Conservation (phyloP, 2,888 invertebrate species). For the Hartigia nigra region DNA sequence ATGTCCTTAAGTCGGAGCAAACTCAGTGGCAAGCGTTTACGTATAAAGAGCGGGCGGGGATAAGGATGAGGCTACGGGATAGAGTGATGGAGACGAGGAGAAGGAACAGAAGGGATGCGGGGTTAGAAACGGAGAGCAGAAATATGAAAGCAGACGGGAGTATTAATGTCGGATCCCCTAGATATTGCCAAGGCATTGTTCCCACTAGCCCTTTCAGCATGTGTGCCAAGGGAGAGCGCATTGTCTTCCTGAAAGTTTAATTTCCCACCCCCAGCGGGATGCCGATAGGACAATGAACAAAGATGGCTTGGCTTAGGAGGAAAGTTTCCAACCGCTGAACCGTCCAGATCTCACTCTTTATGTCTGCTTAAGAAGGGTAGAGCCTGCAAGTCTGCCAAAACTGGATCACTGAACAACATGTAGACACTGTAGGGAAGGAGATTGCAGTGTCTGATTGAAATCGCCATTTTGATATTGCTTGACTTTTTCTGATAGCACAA, state of each 20-base stretch:
- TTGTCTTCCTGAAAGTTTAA: conserved; percentile 25
- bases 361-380: neutral
- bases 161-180: conserved; percentile 5
- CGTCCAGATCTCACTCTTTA: conserved; percentile 10
- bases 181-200: conserved; percentile 23
- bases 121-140: neutral
- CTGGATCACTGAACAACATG: neutral
- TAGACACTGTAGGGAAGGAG: neutral
- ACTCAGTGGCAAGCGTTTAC: neutral
- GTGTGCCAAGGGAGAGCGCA: conserved; percentile 17
- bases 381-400: neutral
- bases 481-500: neutral
- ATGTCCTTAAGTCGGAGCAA: conserved; percentile 1
- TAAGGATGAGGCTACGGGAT: neutral
- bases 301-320: conserved; percentile 17
- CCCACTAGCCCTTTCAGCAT: conserved; percentile 11
- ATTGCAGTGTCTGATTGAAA: neutral
- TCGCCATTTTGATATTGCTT: neutral
- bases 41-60: neutral
- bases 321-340: conserved; percentile 36
- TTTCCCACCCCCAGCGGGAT: conserved; percentile 16
- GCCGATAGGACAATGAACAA: conserved; percentile 16
- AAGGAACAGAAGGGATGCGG: too few species aligned
- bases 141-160: conserved; percentile 8
- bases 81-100: neutral